Base-by-base conservation (phyloP, 2,888 invertebrate genomes). In the Cerastis leucographa region DNA sequence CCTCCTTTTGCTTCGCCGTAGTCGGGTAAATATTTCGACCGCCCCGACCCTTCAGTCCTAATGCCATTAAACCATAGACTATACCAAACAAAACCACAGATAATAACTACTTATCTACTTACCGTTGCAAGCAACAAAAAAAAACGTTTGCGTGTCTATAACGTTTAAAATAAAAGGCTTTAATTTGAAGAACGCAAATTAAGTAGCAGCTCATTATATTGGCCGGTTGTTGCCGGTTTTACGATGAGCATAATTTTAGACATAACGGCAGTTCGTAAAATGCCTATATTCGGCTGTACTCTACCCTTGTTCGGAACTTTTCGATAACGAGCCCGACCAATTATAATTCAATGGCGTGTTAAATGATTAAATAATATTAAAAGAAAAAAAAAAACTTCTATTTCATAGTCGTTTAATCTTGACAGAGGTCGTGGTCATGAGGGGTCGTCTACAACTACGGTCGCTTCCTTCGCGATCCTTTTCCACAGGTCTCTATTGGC, bases 131-230 rank as follows among this genome's bases (percentile, higher is more conserved):
- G 62, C n/a, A 51, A 51, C 19, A 22, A 40, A 44, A 46, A 62
- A 25, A 76, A 35, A 35, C 68, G 22, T 51, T 51, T 17, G 80
- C 76, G 56, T 80, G 69, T 51, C 69, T 19, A 59, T 59, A 71
- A 22, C 64, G 59, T 71, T 74, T 68, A 79, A 83, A 74, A 83
- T 65, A 68, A 83, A 72, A 72, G 29, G 29, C 69, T 42, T 62
- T 75, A 66, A 80, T 71, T 80, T 69, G 76, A 65, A 5, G 12
- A 44, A 62, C 51, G 67, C 76, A 64, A 76, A 80, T 83, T 84
- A 83, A 80, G 76, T 80, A 73, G 51, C 56, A 62, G 44, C 64
- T 83, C 80, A 82, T 83, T 79, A 83, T 69, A 70, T 71, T 29
- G 59, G 61, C 44, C 44, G 65, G 71, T 78, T 25, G n/a, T 17